These are phyloP conservation scores for Scaptomyza flava DNA, from an alignment of 2,888 invertebrate species.

Conservation along the genomic window DNA sequence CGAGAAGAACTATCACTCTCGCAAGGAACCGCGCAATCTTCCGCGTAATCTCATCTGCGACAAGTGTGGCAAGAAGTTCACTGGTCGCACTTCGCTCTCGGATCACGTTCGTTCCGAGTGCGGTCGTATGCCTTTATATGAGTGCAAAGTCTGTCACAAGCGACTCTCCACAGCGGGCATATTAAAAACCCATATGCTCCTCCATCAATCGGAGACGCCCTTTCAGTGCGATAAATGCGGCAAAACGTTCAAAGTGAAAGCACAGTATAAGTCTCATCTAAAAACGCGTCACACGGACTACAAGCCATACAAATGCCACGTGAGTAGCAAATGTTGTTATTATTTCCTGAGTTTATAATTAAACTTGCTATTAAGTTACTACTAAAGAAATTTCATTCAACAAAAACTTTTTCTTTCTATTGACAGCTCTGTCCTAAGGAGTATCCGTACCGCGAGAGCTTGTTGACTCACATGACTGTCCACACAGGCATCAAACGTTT, in stretches of 20 bases:
- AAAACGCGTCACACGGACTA: conserved; percentile 85
- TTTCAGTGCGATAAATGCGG: conserved; percentile 83
- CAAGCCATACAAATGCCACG: conserved; percentile 85
- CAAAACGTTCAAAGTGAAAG: conserved; percentile 82
- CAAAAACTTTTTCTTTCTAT: background rate
- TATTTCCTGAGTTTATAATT: background rate
- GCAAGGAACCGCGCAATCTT: conserved; percentile 69
- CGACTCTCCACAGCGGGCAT: conserved; percentile 84
- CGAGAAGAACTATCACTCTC: conserved; percentile 77
- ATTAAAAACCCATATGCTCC: conserved; percentile 84
- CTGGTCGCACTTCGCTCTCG: conserved; percentile 83
- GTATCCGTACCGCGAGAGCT: conserved; percentile 85
- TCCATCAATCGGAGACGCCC: conserved; percentile 84
- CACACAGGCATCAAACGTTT: conserved; percentile 86
- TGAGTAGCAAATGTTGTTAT: conserved; percentile 54
- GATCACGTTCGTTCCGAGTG: conserved; percentile 85
- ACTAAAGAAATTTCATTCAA: background rate
- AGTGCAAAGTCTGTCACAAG: conserved; percentile 84
- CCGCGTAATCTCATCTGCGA: conserved; percentile 82
- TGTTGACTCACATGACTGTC: conserved; percentile 85
- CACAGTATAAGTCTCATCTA: conserved; percentile 82
- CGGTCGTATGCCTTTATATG: conserved; percentile 82
- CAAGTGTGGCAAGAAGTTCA: conserved; percentile 83
- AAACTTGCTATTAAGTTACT: background rate
- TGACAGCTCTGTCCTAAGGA: conserved; percentile 83